Conservation (phyloP, 2,888 invertebrate genomes). For the Oeneis ivallda region DNA sequence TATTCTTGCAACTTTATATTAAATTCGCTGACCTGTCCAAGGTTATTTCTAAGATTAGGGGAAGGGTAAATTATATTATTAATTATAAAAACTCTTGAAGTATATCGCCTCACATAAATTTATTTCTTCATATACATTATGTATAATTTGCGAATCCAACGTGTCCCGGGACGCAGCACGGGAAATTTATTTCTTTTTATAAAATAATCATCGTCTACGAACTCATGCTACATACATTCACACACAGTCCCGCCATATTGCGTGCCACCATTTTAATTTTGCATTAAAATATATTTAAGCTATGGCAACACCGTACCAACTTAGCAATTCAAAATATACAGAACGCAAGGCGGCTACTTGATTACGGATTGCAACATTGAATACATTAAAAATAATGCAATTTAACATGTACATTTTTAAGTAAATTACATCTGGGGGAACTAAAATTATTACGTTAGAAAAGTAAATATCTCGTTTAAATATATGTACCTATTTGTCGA, state of each 20-base stretch:
- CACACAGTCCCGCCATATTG: constrained; percentile 62
- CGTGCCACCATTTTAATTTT: constrained; percentile 60
- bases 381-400: constrained; percentile 29
- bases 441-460: constrained; percentile 32
- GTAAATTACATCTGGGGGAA: constrained; percentile 25
- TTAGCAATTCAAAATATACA: constrained; percentile 45
- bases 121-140: constrained; percentile 81
- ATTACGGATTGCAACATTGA: constrained; percentile 35
- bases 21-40: too few species aligned
- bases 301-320: constrained; percentile 49
- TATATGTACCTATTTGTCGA: constrained; percentile 9
- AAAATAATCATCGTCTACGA: constrained; percentile 75
- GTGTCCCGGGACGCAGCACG: constrained; percentile 78
- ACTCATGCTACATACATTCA: constrained; percentile 69
- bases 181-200: constrained; percentile 59
- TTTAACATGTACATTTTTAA: constrained; percentile 20
- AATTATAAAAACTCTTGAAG: constrained; percentile 11
- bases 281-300: constrained; percentile 71
- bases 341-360: constrained; percentile 40
- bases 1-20: too few species aligned
- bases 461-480: constrained; percentile 19
- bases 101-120: constrained; percentile 79
- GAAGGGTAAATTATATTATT: constrained; percentile 10
- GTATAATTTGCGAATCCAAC: constrained; percentile 81
- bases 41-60: too few species aligned